Percentiles rank a stretch among this genome's conserved stretches.
phyloP scores from a whole-genome alignment of 2,888 invertebrate species.

The Lasioglossum marginatum region DNA sequence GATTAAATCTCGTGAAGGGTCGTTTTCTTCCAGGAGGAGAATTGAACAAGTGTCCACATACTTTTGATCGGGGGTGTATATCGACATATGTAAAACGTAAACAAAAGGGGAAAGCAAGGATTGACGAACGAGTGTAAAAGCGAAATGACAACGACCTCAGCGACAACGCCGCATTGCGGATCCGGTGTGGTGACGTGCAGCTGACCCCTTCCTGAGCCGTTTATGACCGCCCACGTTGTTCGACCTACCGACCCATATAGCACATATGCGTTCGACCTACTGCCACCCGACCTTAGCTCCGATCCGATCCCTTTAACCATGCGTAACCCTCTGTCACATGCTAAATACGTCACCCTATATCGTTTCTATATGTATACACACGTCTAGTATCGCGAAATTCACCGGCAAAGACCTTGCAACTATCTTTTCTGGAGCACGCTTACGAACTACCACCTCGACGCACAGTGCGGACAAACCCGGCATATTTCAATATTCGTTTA shows the following conservation, averaged over 20 bases:
- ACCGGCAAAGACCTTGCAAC: not conserved
- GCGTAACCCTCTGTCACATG: conserved; percentile 11
- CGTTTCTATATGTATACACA: not conserved
- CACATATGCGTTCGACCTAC: conserved; percentile 48
- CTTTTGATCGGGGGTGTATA: too few relatives aligned
- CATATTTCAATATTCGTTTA: too few relatives aligned
- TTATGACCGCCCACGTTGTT: conserved; percentile 60
- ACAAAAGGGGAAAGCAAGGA: not conserved
- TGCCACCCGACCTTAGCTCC: conserved; percentile 26
- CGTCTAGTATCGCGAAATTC: conserved; percentile 1
- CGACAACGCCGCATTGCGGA: conserved; percentile 84
- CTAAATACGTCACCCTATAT: not conserved
- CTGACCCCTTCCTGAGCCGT: conserved; percentile 71
- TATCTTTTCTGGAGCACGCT: not conserved
- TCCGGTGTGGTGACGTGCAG: conserved; percentile 81
- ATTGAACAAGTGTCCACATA: too few relatives aligned
- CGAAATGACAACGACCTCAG: conserved; percentile 32
- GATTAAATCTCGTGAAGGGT: too few relatives aligned
- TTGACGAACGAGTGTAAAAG: conserved; percentile 14
- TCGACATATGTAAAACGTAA: not conserved
- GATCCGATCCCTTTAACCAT: conserved; percentile 14
- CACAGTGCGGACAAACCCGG: too few relatives aligned
- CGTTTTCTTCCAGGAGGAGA: too few relatives aligned
- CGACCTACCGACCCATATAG: conserved; percentile 62
- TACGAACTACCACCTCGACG: too few relatives aligned